A percentile compares a stretch with the other conserved stretches of the same genome.
Conservation (phyloP, 1,140 invertebrate genomes). For the Tetragonula clypearis region DNA sequence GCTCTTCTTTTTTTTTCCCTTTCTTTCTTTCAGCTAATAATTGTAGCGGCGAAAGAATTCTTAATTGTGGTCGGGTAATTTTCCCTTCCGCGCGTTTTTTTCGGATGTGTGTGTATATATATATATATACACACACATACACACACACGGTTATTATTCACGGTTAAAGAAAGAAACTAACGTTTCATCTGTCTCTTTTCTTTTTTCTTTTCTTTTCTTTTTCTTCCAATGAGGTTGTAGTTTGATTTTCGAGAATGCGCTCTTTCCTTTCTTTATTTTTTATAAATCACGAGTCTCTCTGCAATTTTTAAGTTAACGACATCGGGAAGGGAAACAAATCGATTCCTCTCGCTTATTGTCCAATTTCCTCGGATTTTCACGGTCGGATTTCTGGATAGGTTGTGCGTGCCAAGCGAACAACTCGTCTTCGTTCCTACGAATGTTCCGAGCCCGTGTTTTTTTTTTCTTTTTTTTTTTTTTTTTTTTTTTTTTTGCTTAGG, state of each 20-base stretch:
- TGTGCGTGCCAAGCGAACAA: neutral
- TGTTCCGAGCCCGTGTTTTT: neutral
- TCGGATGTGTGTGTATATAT: neutral
- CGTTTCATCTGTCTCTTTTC: neutral
- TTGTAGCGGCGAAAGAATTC: neutral
- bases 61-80: neutral
- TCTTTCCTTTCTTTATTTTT: neutral
- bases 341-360: neutral
- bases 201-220: neutral
- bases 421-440: neutral
- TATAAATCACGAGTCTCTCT: neutral
- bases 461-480: neutral
- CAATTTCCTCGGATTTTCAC: neutral
- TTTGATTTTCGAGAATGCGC: slow-evolving; percentile 4
- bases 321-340: neutral
- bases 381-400: neutral
- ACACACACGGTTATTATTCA: neutral
- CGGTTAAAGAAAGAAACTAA: neutral
- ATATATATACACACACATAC: neutral
- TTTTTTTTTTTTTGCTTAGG: neutral
- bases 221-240: slow-evolving; percentile 16
- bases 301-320: slow-evolving; percentile 18
- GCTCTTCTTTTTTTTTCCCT: neutral
- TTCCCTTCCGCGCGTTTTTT: neutral
- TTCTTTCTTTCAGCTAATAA: neutral